Percentiles rank a stretch among this genome's conserved stretches.
Conservation (phyloP, 2,888 invertebrate genomes). For the Harmothoe impar region DNA sequence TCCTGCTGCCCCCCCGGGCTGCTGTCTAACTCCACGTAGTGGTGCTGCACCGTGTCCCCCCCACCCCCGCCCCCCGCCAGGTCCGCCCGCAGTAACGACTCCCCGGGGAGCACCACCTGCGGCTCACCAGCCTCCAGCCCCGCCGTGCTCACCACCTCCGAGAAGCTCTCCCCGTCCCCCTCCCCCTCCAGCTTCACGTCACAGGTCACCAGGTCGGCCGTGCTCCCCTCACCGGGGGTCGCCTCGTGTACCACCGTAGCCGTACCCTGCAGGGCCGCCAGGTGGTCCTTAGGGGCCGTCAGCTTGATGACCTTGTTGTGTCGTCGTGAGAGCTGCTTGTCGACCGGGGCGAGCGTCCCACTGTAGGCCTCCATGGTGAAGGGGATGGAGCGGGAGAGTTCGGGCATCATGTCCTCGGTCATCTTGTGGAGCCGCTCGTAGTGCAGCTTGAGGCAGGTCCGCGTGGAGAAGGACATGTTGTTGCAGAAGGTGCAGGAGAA, state of each 20-base stretch:
- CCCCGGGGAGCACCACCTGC: neutral
- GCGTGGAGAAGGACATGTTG: slow-evolving; percentile 89
- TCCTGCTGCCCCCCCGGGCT: neutral
- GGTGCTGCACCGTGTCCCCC: neutral
- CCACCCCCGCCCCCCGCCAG: neutral
- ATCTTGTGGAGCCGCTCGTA: slow-evolving; percentile 90
- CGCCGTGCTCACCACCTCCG: neutral
- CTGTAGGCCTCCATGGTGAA: slow-evolving; percentile 89
- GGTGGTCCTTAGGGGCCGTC: neutral
- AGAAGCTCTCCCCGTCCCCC: neutral
- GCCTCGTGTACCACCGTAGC: neutral
- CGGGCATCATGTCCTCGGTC: slow-evolving; percentile 89
- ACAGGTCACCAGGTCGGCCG: neutral
- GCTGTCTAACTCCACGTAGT: neutral
- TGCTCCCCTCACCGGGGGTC: neutral
- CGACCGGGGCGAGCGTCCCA: neutral
- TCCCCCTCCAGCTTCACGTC: neutral
- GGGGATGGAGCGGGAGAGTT: slow-evolving; percentile 89
- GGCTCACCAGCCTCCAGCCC: neutral
- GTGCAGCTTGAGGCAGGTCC: slow-evolving; percentile 90
- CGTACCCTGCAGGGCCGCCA: neutral
- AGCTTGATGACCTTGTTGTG: neutral
- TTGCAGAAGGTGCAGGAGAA: slow-evolving; percentile 88
- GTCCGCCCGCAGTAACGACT: neutral
- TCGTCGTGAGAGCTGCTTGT: neutral